A percentile compares a stretch with the other conserved stretches of the same genome.
Conservation (phyloP, 2,113 vertebrate genomes). For the Brienomyrus longianalis region DNA sequence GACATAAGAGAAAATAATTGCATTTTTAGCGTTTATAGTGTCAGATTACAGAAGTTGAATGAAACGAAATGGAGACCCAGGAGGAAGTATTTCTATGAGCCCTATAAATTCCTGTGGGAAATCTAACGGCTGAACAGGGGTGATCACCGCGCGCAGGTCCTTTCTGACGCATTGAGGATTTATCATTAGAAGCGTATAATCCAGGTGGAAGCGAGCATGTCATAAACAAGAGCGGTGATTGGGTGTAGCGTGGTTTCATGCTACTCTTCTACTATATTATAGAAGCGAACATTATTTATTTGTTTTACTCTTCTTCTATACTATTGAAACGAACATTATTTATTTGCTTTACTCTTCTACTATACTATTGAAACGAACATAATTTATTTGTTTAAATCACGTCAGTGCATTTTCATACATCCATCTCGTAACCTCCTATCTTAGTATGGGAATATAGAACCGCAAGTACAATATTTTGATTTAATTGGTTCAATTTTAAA, state of each 20-base stretch:
- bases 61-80: not conserved
- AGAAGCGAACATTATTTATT: not conserved
- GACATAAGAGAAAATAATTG: not conserved
- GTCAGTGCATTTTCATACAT: not conserved
- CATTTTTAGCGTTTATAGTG: not conserved
- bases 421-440: not conserved
- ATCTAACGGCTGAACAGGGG: not conserved
- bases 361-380: not conserved
- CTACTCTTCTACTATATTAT: not conserved
- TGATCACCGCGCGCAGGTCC: not conserved
- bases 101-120: not conserved
- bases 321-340: not conserved
- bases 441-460: not conserved
- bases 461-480: not conserved
- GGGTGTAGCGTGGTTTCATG: not conserved
- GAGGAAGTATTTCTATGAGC: not conserved
- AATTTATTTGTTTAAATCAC: not conserved
- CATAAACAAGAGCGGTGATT: not conserved
- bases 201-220: not conserved
- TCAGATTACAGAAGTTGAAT: conserved; percentile 17
- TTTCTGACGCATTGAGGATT: not conserved
- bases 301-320: not conserved
- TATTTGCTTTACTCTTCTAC: not conserved
- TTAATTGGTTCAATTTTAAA: not conserved
- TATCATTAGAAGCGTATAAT: not conserved